Evolutionary conservation across 1,140 invertebrate genomes (phyloP).

Genomic region (Ridgeia piscesae): DNA sequence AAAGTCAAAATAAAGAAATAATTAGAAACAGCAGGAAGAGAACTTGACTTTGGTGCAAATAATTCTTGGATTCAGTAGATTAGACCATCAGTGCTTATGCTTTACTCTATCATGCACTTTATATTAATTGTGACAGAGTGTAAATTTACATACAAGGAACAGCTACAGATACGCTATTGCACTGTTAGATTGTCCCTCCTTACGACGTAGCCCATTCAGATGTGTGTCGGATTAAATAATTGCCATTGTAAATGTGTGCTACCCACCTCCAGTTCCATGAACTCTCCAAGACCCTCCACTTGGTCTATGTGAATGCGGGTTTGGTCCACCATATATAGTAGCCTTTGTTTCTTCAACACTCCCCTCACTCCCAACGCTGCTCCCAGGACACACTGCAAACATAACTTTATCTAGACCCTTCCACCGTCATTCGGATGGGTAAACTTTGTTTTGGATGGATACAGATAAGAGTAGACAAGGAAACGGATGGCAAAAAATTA

Average conservation of each 20-base stretch:
- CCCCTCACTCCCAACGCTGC: constrained; percentile 68
- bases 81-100: neutral
- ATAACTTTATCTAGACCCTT: too few relatives aligned
- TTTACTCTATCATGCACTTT: neutral
- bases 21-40: too few relatives aligned
- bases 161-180: neutral
- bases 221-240: neutral
- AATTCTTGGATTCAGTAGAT: neutral
- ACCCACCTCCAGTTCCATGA: constrained; percentile 85
- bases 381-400: constrained; percentile 44
- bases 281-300: constrained; percentile 79
- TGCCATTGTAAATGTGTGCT: neutral
- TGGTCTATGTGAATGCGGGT: constrained; percentile 86
- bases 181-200: too few relatives aligned
- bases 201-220: too few relatives aligned
- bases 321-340: constrained; percentile 77
- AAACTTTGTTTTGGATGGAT: too few relatives aligned
- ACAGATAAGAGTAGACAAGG: too few relatives aligned
- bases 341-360: constrained; percentile 71
- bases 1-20: too few relatives aligned
- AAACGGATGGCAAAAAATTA: too few relatives aligned
- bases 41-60: too few relatives aligned
- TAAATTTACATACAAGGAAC: neutral
- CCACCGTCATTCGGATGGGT: too few relatives aligned
- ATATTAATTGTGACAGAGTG: neutral